A percentile compares a stretch with the other conserved stretches of the same genome.
Evolutionary conservation across 2,888 invertebrate genomes (phyloP).

Genomic region (Chalcis sispes): DNA sequence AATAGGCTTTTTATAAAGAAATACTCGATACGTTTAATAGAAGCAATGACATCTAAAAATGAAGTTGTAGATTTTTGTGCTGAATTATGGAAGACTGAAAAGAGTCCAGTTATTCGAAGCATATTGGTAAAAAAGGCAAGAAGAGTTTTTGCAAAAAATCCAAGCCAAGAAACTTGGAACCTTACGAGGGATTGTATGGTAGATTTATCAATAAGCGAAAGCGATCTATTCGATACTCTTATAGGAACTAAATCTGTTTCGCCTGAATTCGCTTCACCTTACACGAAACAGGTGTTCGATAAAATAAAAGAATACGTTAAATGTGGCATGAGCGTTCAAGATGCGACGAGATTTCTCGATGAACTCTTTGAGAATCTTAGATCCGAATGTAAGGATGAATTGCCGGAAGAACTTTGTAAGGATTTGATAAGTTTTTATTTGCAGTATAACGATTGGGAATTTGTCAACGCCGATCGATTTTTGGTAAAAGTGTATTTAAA

Average conservation of each 20-base stretch:
- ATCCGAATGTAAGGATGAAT: conserved; percentile 31
- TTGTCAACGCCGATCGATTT: conserved; percentile 30
- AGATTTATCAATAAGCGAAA: conserved; percentile 58
- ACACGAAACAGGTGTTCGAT: conserved; percentile 5
- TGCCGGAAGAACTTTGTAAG: conserved; percentile 63
- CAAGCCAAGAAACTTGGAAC: conserved; percentile 59
- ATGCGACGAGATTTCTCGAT: conserved; percentile 23
- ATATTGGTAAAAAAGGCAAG: conserved; percentile 58
- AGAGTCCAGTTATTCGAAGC: conserved; percentile 64
- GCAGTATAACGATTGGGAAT: conserved; percentile 8
- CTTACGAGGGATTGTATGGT: conserved; percentile 58
- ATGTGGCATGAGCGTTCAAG: conserved; percentile 32
- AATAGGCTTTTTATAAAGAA: conserved; percentile 62
- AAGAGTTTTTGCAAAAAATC: conserved; percentile 59
- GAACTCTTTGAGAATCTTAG: conserved; percentile 43
- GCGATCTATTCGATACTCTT: conserved; percentile 32
- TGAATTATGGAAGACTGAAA: conserved; percentile 60
- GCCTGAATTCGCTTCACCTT: conserved; percentile 33
- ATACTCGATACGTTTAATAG: conserved; percentile 68
- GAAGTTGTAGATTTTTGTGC: conserved; percentile 57
- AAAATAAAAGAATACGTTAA: conserved; percentile 26
- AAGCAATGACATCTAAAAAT: conserved; percentile 57
- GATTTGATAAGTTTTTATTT: conserved; percentile 62
- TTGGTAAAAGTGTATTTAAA: conserved; percentile 48
- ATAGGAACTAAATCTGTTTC: conserved; percentile 28